Evolutionary conservation across 2,888 invertebrate species (phyloP).

Genomic region (Glaucopsyche alexis): DNA sequence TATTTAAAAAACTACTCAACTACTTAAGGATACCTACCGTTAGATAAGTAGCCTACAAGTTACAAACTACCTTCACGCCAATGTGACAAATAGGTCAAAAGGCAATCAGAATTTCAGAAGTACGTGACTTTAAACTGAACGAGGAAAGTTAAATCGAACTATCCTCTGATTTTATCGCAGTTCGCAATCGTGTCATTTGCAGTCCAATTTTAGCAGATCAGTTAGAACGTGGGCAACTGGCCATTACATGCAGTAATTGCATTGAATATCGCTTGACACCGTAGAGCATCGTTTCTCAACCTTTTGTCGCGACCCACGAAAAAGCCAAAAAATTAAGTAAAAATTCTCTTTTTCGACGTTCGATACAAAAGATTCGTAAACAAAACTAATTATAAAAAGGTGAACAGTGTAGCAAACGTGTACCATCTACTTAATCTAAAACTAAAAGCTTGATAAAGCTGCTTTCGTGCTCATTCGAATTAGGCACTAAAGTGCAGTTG

Average conservation of each 20-base stretch:
- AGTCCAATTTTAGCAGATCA: constrained; percentile 10
- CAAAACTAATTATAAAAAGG: constrained; percentile 17
- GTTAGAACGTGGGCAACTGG: constrained; percentile 4
- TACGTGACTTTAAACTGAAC: constrained; percentile 19
- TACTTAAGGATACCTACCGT: no score
- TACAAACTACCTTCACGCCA: no score
- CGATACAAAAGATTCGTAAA: no score
- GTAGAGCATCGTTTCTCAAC: no score
- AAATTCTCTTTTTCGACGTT: no score
- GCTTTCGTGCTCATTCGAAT: constrained; percentile 9
- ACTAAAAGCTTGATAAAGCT: constrained; percentile 26
- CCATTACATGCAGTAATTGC: not conserved
- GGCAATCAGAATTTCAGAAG: constrained; percentile 19
- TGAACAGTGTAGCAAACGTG: constrained; percentile 26
- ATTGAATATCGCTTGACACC: not conserved
- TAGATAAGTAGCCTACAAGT: no score
- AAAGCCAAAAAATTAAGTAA: no score
- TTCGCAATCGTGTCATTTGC: constrained; percentile 13
- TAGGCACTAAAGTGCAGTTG: not conserved
- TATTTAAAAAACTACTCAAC: no score
- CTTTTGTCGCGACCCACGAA: no score
- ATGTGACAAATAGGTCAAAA: not conserved
- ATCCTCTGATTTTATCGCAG: not conserved
- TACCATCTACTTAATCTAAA: constrained; percentile 17
- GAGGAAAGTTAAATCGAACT: constrained; percentile 3